phyloP scores from a whole-genome alignment of 2,113 vertebrate species.

The Deroptyus accipitrinus region DNA sequence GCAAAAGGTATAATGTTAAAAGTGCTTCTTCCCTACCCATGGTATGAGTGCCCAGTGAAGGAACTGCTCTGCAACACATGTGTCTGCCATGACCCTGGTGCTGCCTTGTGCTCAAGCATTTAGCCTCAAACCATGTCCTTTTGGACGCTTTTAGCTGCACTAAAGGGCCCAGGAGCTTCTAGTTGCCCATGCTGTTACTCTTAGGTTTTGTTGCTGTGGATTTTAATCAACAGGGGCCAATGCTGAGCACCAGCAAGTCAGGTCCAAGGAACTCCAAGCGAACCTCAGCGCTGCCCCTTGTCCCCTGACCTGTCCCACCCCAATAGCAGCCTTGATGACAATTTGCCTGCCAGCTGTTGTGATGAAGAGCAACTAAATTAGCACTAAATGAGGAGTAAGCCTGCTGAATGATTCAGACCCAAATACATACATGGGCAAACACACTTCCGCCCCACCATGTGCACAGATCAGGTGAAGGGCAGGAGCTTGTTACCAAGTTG shows the following conservation, averaged over 20 bases:
- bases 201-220: background rate
- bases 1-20: background rate
- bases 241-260: accelerated
- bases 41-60: accelerated
- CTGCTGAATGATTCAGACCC: background rate
- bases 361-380: background rate
- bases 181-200: background rate
- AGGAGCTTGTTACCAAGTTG: accelerated
- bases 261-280: background rate
- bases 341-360: background rate
- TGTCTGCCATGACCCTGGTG: background rate
- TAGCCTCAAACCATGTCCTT: background rate
- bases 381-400: background rate
- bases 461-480: accelerated
- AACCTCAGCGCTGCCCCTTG: background rate
- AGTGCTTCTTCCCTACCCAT: background rate
- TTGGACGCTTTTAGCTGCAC: background rate
- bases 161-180: background rate
- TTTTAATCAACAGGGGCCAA: background rate
- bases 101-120: background rate
- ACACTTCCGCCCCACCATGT: accelerated
- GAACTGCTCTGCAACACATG: accelerated
- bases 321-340: background rate
- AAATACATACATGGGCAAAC: accelerated
- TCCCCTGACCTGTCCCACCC: background rate